Conservation (phyloP, 2,113 vertebrate genomes). For the Marcusenius ussheri region DNA sequence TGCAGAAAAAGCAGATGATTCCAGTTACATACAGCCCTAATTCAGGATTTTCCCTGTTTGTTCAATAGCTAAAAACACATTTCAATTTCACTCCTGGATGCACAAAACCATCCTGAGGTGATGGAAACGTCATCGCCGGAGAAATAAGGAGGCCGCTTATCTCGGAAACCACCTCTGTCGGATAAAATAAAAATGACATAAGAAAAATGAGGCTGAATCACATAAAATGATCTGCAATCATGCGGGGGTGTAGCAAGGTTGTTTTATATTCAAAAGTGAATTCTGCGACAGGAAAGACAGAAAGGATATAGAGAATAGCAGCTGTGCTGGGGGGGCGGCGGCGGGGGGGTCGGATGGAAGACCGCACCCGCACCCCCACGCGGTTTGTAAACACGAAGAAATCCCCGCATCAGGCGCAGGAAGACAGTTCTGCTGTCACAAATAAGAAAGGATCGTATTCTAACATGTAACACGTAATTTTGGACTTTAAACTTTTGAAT, state of each 20-base stretch:
- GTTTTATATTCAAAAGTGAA: neutral
- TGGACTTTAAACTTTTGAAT: neutral
- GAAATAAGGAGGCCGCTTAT: conserved; percentile 9
- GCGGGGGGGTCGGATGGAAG: too few species aligned
- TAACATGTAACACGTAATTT: neutral
- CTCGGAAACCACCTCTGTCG: neutral
- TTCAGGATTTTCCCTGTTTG: conserved; percentile 11
- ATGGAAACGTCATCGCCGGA: conserved; percentile 1
- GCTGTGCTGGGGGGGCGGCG: too few species aligned
- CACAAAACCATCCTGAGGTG: conserved; percentile 15
- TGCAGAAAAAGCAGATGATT: neutral
- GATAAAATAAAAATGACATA: neutral
- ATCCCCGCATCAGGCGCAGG: neutral
- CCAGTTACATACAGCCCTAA: neutral
- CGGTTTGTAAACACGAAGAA: neutral
- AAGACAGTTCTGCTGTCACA: neutral
- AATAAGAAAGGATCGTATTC: neutral
- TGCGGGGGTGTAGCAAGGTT: neutral
- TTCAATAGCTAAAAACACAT: conserved; percentile 15
- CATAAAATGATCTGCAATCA: neutral
- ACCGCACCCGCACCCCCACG: too few species aligned
- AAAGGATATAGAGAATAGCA: too few species aligned
- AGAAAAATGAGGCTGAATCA: neutral
- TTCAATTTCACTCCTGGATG: conserved; percentile 20
- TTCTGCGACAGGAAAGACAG: neutral